phyloP scores from a whole-genome alignment of 2,888 invertebrate species.

The Liposcelis brunnea region DNA sequence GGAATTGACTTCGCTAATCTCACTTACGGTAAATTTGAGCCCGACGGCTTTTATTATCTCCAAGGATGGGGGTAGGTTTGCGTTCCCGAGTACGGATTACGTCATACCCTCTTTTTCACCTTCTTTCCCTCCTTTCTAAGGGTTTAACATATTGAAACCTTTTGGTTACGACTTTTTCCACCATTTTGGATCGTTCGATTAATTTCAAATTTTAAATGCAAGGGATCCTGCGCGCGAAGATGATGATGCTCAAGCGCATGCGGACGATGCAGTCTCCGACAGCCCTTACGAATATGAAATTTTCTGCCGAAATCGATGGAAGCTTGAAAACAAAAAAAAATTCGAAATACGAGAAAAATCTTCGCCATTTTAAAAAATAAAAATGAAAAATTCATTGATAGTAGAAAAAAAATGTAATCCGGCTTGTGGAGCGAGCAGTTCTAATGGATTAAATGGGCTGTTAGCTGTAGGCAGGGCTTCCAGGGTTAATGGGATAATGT shows the following conservation, averaged over 20 bases:
- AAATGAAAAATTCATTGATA: too few species aligned
- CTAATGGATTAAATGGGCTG: slow-evolving; percentile 6
- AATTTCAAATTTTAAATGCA: too few species aligned
- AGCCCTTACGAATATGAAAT: too few species aligned
- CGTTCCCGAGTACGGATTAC: neutral
- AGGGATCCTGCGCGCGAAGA: too few species aligned
- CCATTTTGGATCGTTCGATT: too few species aligned
- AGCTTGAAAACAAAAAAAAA: too few species aligned
- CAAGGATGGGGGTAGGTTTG: slow-evolving; percentile 1
- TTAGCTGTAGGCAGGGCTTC: slow-evolving; percentile 2
- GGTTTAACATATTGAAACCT: neutral
- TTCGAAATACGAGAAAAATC: too few species aligned
- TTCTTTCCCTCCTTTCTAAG: neutral
- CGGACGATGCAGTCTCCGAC: too few species aligned
- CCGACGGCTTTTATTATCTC: slow-evolving; percentile 6
- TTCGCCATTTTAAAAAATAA: too few species aligned
- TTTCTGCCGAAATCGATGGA: too few species aligned
- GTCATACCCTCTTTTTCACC: neutral
- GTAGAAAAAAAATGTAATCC: too few species aligned
- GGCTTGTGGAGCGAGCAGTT: neutral
- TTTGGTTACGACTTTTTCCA: neutral
- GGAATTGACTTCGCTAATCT: slow-evolving; percentile 9
- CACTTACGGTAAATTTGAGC: slow-evolving; percentile 8
- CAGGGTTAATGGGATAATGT: slow-evolving; percentile 5
- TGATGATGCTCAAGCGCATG: too few species aligned